phyloP scores from a whole-genome alignment of 2,797 vertebrate genomes.

The Columba guinea region DNA sequence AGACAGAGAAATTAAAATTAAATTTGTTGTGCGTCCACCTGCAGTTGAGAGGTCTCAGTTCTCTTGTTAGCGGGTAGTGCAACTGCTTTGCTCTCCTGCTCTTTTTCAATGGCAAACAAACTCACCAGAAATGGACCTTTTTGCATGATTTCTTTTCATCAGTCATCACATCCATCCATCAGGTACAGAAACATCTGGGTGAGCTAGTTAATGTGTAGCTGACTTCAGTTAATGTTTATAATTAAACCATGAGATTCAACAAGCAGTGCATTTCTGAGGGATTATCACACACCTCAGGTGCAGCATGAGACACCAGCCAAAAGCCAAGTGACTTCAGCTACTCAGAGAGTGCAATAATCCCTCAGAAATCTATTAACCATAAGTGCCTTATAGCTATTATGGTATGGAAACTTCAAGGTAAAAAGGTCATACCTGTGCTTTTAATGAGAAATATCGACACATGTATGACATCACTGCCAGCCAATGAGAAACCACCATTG shows the following conservation, averaged over 20 bases:
- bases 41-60: not conserved
- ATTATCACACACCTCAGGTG: slow-evolving; percentile 67
- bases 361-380: slow-evolving; percentile 58
- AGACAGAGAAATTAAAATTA: not conserved
- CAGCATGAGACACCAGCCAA: slow-evolving; percentile 31
- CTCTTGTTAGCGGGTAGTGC: not conserved
- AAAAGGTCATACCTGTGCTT: slow-evolving; percentile 68
- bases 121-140: not conserved
- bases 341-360: slow-evolving; percentile 59
- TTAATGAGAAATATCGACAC: slow-evolving; percentile 63
- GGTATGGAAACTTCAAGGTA: slow-evolving; percentile 62
- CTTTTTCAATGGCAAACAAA: not conserved
- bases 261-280: slow-evolving; percentile 57
- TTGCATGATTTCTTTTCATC: slow-evolving; percentile 48
- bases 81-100: not conserved
- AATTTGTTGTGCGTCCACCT: not conserved
- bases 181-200: slow-evolving; percentile 57
- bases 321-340: slow-evolving; percentile 51
- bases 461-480: slow-evolving; percentile 48
- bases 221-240: slow-evolving; percentile 62
- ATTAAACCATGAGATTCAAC: slow-evolving; percentile 49
- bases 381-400: slow-evolving; percentile 41
- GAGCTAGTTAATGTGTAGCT: slow-evolving; percentile 51
- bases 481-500: slow-evolving; percentile 33
- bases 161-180: slow-evolving; percentile 54